A percentile compares a stretch with the other conserved stretches of the same genome.
These are phyloP conservation scores for Saccostrea cuccullata DNA, from an alignment of 1,140 invertebrate species.

Conservation along the genomic window DNA sequence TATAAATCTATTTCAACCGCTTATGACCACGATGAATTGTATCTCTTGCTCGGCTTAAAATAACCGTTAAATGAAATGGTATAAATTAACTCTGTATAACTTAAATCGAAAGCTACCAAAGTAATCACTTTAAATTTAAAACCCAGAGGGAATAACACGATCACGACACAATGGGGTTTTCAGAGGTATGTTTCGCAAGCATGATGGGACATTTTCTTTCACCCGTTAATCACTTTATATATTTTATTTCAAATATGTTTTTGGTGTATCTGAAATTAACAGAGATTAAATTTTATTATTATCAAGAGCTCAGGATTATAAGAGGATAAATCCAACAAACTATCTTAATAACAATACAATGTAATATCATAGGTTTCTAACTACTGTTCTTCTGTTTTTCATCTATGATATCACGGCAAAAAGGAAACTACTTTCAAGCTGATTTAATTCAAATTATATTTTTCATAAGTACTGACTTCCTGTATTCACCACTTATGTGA, in stretches of 20 bases:
- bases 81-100: conserved; percentile 22
- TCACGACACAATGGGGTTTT: conserved; percentile 3
- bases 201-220: background rate
- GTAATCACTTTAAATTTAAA: conserved; percentile 25
- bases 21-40: conserved; percentile 30
- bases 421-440: too few species aligned
- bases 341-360: too few species aligned
- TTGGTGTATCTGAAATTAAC: background rate
- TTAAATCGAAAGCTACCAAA: conserved; percentile 27
- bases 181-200: conserved; percentile 2
- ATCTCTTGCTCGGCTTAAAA: conserved; percentile 10
- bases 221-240: background rate
- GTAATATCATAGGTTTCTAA: too few species aligned
- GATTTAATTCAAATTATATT: too few species aligned
- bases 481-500: too few species aligned
- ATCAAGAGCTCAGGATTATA: too few species aligned
- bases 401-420: too few species aligned
- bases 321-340: too few species aligned
- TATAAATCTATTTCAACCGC: conserved; percentile 36
- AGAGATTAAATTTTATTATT: too few species aligned
- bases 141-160: conserved; percentile 4
- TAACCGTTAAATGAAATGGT: conserved; percentile 28
- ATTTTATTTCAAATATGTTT: background rate
- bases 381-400: too few species aligned
- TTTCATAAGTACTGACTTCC: too few species aligned